Conservation (phyloP, 2,797 vertebrate genomes). For the Onychomys torridus region DNA sequence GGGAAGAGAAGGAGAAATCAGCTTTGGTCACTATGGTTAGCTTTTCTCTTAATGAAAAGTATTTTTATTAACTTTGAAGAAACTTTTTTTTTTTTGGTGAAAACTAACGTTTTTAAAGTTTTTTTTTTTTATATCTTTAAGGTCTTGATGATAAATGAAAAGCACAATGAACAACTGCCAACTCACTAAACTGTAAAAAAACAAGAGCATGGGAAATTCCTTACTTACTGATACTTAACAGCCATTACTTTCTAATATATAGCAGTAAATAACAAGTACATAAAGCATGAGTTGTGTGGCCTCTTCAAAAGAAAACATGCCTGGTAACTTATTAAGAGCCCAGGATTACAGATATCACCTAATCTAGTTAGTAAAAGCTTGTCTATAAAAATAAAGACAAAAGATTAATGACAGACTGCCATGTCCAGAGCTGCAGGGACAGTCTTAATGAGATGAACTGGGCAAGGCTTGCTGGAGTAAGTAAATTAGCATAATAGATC, state of each 20-base stretch:
- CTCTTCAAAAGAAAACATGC: slow-evolving; percentile 13
- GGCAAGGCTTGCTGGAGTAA: background rate
- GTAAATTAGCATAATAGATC: slow-evolving; percentile 39
- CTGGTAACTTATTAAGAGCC: slow-evolving; percentile 60
- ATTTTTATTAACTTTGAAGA: slow-evolving; percentile 69
- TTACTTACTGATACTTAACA: slow-evolving; percentile 64
- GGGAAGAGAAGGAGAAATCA: slow-evolving; percentile 37
- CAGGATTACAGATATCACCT: slow-evolving; percentile 60
- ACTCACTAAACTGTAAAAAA: slow-evolving; percentile 53
- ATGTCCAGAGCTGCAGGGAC: background rate
- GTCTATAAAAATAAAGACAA: slow-evolving; percentile 41
- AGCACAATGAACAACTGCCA: slow-evolving; percentile 73
- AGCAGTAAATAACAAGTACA: slow-evolving; percentile 36
- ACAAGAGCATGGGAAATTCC: slow-evolving; percentile 56
- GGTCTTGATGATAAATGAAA: slow-evolving; percentile 66
- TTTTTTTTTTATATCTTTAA: too few relatives aligned
- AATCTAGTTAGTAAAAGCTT: slow-evolving; percentile 56
- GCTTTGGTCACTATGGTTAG: slow-evolving; percentile 50
- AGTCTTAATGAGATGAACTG: slow-evolving; percentile 38
- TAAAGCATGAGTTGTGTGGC: slow-evolving; percentile 24
- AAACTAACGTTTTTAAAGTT: slow-evolving; percentile 62
- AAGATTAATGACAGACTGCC: background rate
- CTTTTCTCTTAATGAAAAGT: slow-evolving; percentile 62
- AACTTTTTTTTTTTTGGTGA: slow-evolving; percentile 44
- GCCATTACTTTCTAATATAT: slow-evolving; percentile 51